Percentiles rank a stretch among this genome's conserved stretches.
Conservation (phyloP, 2,113 vertebrate genomes). For the Limnothrissa miodon region DNA sequence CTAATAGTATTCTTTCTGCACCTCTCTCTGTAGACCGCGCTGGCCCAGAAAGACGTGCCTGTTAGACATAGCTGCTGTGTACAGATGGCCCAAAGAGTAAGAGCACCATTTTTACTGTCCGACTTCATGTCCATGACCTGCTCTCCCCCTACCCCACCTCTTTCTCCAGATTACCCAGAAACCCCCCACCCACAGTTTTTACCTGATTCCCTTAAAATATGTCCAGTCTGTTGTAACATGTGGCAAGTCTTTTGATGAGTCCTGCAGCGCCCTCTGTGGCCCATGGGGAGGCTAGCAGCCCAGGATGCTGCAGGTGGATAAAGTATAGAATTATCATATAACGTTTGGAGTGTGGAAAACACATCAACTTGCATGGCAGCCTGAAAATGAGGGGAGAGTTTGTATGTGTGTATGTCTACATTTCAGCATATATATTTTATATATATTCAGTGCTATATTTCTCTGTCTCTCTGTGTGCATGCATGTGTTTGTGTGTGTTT, state of each 20-base stretch:
- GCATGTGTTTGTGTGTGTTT: background rate
- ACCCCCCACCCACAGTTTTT: background rate
- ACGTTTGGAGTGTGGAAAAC: background rate
- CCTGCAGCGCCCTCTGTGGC: background rate
- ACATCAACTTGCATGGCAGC: background rate
- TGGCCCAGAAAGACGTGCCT: slow-evolving; percentile 73
- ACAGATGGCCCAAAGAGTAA: slow-evolving; percentile 77
- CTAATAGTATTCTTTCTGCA: slow-evolving; percentile 74
- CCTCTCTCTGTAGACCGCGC: slow-evolving; percentile 73
- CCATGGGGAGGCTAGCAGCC: background rate
- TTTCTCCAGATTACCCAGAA: background rate
- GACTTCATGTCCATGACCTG: too few species aligned
- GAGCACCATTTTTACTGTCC: slow-evolving; percentile 66
- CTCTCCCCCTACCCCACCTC: slow-evolving; percentile 62
- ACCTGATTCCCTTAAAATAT: background rate
- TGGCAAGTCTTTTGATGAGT: background rate
- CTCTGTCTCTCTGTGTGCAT: background rate
- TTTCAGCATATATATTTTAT: background rate
- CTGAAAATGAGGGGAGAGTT: background rate
- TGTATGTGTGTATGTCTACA: background rate
- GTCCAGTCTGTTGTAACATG: background rate
- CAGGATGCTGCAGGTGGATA: background rate
- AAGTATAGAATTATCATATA: background rate
- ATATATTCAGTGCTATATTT: too few species aligned
- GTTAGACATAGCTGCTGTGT: slow-evolving; percentile 77